These are phyloP conservation scores for Caradrina kadenii DNA, from an alignment of 2,888 invertebrate genomes.

Conservation along the genomic window DNA sequence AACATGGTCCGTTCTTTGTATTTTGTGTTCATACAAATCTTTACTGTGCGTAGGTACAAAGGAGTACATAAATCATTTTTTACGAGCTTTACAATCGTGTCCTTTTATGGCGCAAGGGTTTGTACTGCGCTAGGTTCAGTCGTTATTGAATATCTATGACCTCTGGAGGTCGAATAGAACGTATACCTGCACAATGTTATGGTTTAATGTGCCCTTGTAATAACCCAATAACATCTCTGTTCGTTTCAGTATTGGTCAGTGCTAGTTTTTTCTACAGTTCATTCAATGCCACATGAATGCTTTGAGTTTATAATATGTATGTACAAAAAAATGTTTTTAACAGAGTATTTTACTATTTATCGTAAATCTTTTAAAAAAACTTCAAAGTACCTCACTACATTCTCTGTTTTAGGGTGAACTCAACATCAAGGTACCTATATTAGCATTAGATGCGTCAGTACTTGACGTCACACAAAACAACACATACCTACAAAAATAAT, in stretches of 20 bases:
- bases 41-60: conserved; percentile 70
- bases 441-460: conserved; percentile 29
- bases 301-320: background rate
- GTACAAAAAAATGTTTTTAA: conserved; percentile 22
- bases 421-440: conserved; percentile 24
- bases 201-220: conserved; percentile 33
- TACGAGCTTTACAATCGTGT: conserved; percentile 72
- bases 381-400: background rate
- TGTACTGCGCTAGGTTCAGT: conserved; percentile 52
- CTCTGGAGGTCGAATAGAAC: conserved; percentile 54
- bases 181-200: conserved; percentile 31
- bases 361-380: conserved; percentile 2
- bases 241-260: conserved; percentile 10
- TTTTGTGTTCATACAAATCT: conserved; percentile 70
- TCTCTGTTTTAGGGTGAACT: conserved; percentile 27
- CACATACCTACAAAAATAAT: background rate
- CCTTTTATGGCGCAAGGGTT: conserved; percentile 58
- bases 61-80: conserved; percentile 80
- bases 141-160: conserved; percentile 58
- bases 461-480: background rate
- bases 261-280: conserved; percentile 20
- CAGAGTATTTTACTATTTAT: background rate
- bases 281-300: conserved; percentile 27
- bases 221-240: conserved; percentile 3
- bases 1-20: conserved; percentile 63